Evolutionary conservation across 1,140 invertebrate species (phyloP), one percentile per base, ranked within the genome.

Genomic region (Diorhabda elongata): DNA sequence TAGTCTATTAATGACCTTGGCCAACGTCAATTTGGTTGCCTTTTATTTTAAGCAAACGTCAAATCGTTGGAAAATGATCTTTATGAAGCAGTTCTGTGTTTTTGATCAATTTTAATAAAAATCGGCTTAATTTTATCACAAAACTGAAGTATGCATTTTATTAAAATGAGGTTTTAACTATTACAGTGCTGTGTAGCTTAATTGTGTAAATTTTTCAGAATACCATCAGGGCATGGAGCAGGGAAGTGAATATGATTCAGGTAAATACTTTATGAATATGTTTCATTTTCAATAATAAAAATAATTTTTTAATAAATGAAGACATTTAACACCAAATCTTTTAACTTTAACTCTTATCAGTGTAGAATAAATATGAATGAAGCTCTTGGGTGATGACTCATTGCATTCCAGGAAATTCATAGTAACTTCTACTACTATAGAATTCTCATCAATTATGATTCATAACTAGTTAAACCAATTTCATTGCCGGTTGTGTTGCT

Each of bases 161-260:
- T 58, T n/a, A 58, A 58, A 58, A 58, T 58, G n/a, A 58, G n/a
- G 57, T 7, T 58, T 26, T 26, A 26, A 26, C 26, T 26, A 26
- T 26, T 26, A 26, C 26, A 26, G 26, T 26, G 26, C 26, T 26
- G 26, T 26, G 26, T 26, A 2, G 26, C 26, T 26, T 26, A 26
- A 26, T 26, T 11, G 42, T 60, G 58, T 9, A 11, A 5, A 44
- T 66, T 68, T 85, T 85, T 68, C 82, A 87, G 86, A 86, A 84
- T 87, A 86, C 82, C 85, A 86, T 80, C 84, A 83, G 81, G 83
- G 84, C 67, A 86, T 86, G 86, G 86, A 87, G 74, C 84, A 84
- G 74, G 84, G 84, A 70, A 85, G 84, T 75, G 85, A 86, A 76
- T 87, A 86, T 82, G 85, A 86, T 81, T 85, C 85, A 82, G 85